Evolutionary conservation across 35 echinoderm and acorn worm species (phyloP).

Genomic region (Diadema setosum): DNA sequence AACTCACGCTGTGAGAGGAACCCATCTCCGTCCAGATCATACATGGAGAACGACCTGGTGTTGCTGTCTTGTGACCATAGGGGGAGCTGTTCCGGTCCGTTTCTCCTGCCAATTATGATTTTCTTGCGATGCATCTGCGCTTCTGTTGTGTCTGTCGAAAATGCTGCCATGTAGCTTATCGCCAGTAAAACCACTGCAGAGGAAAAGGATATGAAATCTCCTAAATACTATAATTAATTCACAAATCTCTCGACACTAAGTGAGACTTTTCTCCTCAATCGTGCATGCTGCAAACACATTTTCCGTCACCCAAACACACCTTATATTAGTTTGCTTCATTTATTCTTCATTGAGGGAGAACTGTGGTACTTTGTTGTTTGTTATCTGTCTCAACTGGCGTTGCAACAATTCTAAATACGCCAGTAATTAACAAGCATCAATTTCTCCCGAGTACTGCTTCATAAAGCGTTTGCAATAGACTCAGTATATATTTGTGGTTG

Average conservation of each 20-base stretch:
- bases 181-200: neutral
- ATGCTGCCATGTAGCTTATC: neutral
- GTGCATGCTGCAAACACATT: neutral
- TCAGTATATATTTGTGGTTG: too few relatives aligned
- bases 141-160: neutral
- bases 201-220: neutral
- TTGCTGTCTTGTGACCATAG: conserved; percentile 1
- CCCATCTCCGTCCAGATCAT: neutral
- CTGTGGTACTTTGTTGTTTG: neutral
- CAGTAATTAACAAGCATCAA: too few relatives aligned
- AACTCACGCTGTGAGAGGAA: neutral
- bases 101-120: neutral
- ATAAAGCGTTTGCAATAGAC: too few relatives aligned
- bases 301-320: neutral
- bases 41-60: neutral
- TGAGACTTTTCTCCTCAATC: neutral
- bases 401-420: neutral
- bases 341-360: neutral
- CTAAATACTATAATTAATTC: neutral
- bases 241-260: neutral
- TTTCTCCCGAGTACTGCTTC: too few relatives aligned
- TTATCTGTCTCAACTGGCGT: neutral
- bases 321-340: too few relatives aligned
- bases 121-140: conserved; percentile 11
- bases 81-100: neutral